Conservation (phyloP, 1,140 invertebrate species). For the Brachionus paranguensis region DNA sequence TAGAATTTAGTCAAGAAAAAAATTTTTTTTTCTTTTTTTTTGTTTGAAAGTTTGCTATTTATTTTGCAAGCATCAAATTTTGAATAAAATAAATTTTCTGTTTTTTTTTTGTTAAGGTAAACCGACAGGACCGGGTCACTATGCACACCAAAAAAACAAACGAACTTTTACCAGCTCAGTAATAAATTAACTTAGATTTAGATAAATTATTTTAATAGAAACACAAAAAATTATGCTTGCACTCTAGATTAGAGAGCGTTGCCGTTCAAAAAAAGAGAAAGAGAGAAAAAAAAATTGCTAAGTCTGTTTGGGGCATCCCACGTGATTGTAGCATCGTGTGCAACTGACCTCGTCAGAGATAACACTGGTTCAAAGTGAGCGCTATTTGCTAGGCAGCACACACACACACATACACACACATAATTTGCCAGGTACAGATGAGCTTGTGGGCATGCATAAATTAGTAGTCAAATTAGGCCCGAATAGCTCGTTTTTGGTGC, state of each 20-base stretch:
- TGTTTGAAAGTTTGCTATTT: background rate
- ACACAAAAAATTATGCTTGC: slow-evolving; percentile 12
- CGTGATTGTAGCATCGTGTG: background rate
- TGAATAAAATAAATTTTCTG: too few relatives aligned
- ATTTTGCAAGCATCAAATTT: background rate
- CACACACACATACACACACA: background rate
- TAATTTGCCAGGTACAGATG: background rate
- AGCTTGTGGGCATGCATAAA: background rate
- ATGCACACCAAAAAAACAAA: background rate
- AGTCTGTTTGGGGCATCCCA: background rate
- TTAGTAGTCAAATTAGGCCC: background rate
- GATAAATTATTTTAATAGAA: background rate
- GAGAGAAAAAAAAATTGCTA: too few relatives aligned
- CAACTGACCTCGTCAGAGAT: background rate
- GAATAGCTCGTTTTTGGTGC: background rate
- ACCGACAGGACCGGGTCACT: background rate
- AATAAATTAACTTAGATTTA: slow-evolving; percentile 31
- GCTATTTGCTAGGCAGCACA: too few relatives aligned
- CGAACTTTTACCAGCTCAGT: background rate
- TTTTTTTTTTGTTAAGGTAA: background rate
- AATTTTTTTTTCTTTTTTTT: too few relatives aligned
- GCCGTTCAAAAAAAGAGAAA: background rate
- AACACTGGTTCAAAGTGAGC: background rate
- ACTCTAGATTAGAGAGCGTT: background rate
- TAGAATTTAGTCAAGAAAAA: too few relatives aligned